Conservation (phyloP, 2,113 vertebrate genomes). For the Orycteropus afer region DNA sequence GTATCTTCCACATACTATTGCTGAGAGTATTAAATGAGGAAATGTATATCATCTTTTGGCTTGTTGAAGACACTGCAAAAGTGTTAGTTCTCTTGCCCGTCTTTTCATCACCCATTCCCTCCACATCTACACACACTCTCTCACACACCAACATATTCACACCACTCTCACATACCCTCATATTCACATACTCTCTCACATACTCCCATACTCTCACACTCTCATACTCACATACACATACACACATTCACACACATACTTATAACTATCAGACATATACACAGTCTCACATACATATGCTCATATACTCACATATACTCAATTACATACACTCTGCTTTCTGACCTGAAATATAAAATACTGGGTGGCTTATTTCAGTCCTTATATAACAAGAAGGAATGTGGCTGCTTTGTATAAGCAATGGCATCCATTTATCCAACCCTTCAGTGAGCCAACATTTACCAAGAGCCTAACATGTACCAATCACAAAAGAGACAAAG, state of each 20-base stretch:
- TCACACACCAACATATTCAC: not conserved
- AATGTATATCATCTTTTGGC: fast-evolving
- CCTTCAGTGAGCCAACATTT: not conserved
- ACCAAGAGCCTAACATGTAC: not conserved
- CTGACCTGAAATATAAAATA: not conserved
- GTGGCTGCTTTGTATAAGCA: not conserved
- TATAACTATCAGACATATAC: not conserved
- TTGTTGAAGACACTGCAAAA: no score
- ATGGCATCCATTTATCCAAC: not conserved
- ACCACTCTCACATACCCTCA: not conserved
- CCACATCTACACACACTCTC: not conserved
- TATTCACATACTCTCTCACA: not conserved
- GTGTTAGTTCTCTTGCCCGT: fast-evolving
- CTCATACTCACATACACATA: not conserved
- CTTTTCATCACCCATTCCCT: not conserved
- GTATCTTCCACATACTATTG: fast-evolving
- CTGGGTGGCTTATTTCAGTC: not conserved
- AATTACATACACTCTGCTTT: not conserved
- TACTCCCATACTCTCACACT: not conserved
- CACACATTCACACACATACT: not conserved
- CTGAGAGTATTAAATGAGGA: not conserved
- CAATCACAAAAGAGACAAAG: not conserved
- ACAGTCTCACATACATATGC: not conserved
- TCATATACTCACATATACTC: not conserved
- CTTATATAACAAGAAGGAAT: not conserved